phyloP scores from a whole-genome alignment of 2,888 invertebrate species.

The Lasioglossum villosulum region DNA sequence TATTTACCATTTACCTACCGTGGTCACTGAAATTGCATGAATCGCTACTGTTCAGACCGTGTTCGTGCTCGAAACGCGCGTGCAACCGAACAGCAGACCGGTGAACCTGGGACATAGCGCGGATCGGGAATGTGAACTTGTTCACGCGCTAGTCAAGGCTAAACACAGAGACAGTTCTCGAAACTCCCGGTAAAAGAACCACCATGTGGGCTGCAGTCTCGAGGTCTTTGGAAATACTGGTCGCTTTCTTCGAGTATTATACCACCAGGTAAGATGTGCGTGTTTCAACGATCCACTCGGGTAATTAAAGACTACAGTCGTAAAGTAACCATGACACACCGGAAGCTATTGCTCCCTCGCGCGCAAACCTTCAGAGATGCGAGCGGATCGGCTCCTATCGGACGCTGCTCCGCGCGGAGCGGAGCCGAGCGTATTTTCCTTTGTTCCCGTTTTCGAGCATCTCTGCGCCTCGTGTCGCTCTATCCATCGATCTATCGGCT shows the following conservation, averaged over 20 bases:
- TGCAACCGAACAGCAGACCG: slow-evolving; percentile 3
- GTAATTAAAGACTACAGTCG: neutral
- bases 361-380: neutral
- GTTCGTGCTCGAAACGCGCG: neutral
- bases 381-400: slow-evolving; percentile 2
- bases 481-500: slow-evolving; percentile 5
- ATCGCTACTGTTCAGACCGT: neutral
- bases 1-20: neutral
- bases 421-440: neutral
- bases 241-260: slow-evolving; percentile 93
- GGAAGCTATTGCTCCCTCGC: slow-evolving; percentile 5
- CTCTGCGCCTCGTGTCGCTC: neutral
- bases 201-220: slow-evolving; percentile 93
- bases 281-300: slow-evolving; percentile 18
- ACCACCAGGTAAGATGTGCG: slow-evolving; percentile 87
- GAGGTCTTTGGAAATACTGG: slow-evolving; percentile 92
- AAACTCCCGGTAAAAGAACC: slow-evolving; percentile 84
- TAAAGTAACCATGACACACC: neutral
- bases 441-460: neutral
- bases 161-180: slow-evolving; percentile 19
- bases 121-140: slow-evolving; percentile 31
- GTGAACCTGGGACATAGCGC: neutral
- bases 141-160: slow-evolving; percentile 18
- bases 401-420: neutral
- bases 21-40: slow-evolving; percentile 1